phyloP scores from a whole-genome alignment of 2,888 invertebrate species.

The Theretra japonica region DNA sequence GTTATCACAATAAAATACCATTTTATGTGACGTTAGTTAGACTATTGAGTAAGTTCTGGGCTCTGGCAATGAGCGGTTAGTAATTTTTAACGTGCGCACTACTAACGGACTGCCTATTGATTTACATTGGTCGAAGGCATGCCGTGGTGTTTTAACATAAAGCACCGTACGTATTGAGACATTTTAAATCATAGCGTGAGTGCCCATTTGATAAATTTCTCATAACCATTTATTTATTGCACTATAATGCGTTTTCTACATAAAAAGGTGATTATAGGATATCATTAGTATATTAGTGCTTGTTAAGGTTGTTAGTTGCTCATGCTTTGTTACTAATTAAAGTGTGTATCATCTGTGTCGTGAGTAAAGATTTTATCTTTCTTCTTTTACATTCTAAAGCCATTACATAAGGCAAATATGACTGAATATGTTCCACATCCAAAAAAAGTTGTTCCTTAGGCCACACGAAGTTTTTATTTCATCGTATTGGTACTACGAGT shows the following conservation, averaged over 20 bases:
- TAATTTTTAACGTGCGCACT: constrained; percentile 16
- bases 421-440: background rate
- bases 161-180: constrained; percentile 11
- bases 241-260: constrained; percentile 4
- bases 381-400: background rate
- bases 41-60: constrained; percentile 30
- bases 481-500: too few relatives aligned
- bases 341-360: background rate
- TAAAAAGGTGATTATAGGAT: background rate
- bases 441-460: background rate
- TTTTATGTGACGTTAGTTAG: constrained; percentile 28
- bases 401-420: background rate
- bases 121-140: constrained; percentile 16
- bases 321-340: constrained; percentile 1
- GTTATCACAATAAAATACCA: constrained; percentile 43
- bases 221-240: constrained; percentile 16
- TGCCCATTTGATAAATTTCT: constrained; percentile 15
- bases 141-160: constrained; percentile 18
- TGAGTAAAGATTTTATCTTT: constrained; percentile 18
- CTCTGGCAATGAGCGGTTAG: constrained; percentile 28
- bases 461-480: too few relatives aligned
- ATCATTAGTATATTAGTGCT: background rate
- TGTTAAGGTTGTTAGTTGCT: background rate
- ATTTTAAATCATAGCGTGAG: constrained; percentile 17
- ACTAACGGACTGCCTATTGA: constrained; percentile 1